Percentiles rank a stretch among this genome's conserved stretches.
phyloP scores from a whole-genome alignment of 2,888 invertebrate species.

The Nomada ferruginata region DNA sequence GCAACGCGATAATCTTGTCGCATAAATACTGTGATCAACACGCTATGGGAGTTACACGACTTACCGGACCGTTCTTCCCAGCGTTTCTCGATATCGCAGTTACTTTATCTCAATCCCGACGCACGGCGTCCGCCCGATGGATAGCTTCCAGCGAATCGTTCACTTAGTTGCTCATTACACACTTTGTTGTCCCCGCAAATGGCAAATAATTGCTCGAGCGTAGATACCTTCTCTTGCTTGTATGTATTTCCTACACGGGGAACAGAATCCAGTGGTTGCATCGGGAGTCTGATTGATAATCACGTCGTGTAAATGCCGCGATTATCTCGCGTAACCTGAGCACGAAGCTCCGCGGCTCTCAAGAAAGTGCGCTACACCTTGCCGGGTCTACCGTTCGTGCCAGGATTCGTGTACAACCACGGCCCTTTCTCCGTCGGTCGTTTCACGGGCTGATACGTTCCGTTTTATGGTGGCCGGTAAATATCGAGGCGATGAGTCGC shows the following conservation, averaged over 20 bases:
- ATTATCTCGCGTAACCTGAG: conserved; percentile 64
- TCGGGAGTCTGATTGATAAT: conserved; percentile 62
- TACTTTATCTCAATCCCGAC: conserved; percentile 1
- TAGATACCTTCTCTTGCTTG: background rate
- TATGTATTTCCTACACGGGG: conserved; percentile 2
- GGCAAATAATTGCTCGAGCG: conserved; percentile 9
- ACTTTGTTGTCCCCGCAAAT: conserved; percentile 17
- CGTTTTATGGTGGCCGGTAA: conserved; percentile 18
- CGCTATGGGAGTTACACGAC: conserved; percentile 4
- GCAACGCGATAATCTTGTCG: conserved; percentile 49
- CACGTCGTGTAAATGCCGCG: conserved; percentile 61
- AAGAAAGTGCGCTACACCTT: conserved; percentile 1
- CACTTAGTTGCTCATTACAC: conserved; percentile 34
- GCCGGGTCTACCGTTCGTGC: conserved; percentile 15
- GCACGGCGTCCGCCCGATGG: conserved; percentile 18
- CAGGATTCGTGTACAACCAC: background rate
- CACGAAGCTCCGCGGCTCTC: conserved; percentile 20
- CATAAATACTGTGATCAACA: conserved; percentile 56
- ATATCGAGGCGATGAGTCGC: conserved; percentile 43
- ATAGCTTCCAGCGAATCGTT: conserved; percentile 20
- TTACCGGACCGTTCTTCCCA: conserved; percentile 1
- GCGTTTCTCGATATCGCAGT: conserved; percentile 17
- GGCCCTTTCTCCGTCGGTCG: conserved; percentile 3
- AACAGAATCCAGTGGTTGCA: conserved; percentile 4
- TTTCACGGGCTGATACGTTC: conserved; percentile 14